These are phyloP conservation scores for Leucopsar rothschildi DNA, from an alignment of 2,113 vertebrate genomes.

Conservation along the genomic window DNA sequence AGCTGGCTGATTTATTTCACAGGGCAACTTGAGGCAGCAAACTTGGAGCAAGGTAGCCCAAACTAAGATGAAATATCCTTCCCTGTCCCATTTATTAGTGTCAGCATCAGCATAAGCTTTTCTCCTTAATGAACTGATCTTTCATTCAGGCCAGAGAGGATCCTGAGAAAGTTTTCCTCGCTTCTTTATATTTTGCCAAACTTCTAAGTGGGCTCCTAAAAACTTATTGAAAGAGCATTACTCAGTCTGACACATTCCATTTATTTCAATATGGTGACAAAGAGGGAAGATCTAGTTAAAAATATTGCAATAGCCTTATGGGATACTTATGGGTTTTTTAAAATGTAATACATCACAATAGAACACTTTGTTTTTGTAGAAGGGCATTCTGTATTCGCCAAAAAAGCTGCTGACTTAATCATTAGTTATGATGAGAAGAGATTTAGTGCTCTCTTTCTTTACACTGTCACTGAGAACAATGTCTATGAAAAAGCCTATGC, in stretches of 20 bases:
- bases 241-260: conserved; percentile 67
- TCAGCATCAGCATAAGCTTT: conserved; percentile 63
- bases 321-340: conserved; percentile 51
- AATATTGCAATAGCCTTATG: conserved; percentile 69
- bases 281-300: conserved; percentile 67
- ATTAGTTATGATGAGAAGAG: conserved; percentile 73
- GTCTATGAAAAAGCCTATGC: conserved; percentile 64
- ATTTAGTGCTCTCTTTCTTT: conserved; percentile 74
- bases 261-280: conserved; percentile 69
- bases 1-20: conserved; percentile 51
- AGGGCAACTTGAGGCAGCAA: conserved; percentile 23
- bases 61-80: conserved; percentile 36
- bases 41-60: conserved; percentile 56
- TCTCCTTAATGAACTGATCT: conserved; percentile 58
- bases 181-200: conserved; percentile 61
- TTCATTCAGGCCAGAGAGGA: conserved; percentile 59
- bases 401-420: conserved; percentile 72
- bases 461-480: conserved; percentile 78
- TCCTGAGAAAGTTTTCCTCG: conserved; percentile 70
- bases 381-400: conserved; percentile 48
- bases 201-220: conserved; percentile 54
- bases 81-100: conserved; percentile 48
- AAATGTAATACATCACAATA: conserved; percentile 67
- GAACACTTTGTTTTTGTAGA: conserved; percentile 72
- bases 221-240: conserved; percentile 67